Base-by-base conservation (phyloP, 2,797 vertebrate species). In the Chromobotia macracanthus region DNA sequence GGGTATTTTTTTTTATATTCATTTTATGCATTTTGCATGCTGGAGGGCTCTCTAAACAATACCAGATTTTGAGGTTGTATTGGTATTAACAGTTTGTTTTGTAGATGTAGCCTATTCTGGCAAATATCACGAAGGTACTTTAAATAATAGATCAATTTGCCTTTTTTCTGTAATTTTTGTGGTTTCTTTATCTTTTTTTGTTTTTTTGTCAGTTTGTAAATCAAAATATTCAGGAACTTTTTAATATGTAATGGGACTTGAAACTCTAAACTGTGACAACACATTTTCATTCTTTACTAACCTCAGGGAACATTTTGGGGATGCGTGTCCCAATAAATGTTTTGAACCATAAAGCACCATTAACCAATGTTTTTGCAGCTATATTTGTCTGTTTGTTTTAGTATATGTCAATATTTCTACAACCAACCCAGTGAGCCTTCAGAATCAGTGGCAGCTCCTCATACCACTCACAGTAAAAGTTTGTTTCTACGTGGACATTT, bases 391-490 rank as follows among this genome's bases (percentile, higher is more conserved):
- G 46, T 61, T 60, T 53, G 61, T 63, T 51, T 51, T 15, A 31
- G 46, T 74, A 56, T 21, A 1, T 41, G 31, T 76, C 66, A 35
- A 60, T 73, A 76, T 85, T 76, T 92, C 90, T 93, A 91, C 91
- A 94, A 94, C 92, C 94, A 90, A 94, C 91, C 89, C 88, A 91
- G 90, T 91, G 87, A 89, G 92, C 92, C 92, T 94, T 92, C 89
- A 66, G 88, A 92, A 94, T 92, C 92, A 86, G 83, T 84, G 93
- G 93, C 93, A 94, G 93, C 95, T 94, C 89, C 92, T 92, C 93
- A 93, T 90, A 95, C 95, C 91, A 90, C 89, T 90, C 88, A 93
- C 94, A 93, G 90, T 93, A 91, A 95, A 95, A 90, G 91, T 93
- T 92, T 89, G 86, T 91, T 90, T 91, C 91, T 93, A 92, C 90